Conservation (phyloP, 2,113 vertebrate genomes). For the Miniopterus natalensis region DNA sequence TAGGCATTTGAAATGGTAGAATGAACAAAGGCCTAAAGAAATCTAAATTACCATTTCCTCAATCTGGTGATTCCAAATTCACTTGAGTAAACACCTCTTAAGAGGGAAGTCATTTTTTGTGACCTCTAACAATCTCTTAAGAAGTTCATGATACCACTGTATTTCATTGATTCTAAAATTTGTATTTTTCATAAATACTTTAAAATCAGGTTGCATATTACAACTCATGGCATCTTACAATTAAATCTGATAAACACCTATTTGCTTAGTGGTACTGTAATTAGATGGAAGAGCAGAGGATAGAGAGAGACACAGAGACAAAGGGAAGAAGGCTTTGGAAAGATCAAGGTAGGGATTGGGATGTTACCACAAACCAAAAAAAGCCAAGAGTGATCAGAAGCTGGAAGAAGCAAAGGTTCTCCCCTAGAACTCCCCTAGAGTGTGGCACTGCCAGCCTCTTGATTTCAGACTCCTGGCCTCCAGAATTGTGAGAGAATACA, state of each 20-base stretch:
- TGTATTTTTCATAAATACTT: slow-evolving; percentile 35
- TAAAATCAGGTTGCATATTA: not conserved
- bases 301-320: not conserved
- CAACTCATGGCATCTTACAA: not conserved
- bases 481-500: not conserved
- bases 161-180: slow-evolving; percentile 2
- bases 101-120: not conserved
- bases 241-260: not conserved
- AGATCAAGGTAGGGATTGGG: not conserved
- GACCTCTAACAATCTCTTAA: not conserved
- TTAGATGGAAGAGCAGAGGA: not conserved
- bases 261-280: not conserved
- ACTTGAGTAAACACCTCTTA: not conserved
- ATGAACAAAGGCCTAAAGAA: not conserved
- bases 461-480: not conserved
- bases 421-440: not conserved
- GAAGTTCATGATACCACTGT: not conserved
- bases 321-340: not conserved
- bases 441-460: not conserved
- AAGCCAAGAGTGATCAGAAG: not conserved
- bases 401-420: not conserved
- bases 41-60: not conserved
- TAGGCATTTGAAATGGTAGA: not conserved
- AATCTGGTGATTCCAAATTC: not conserved
- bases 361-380: not conserved